Evolutionary conservation across 53 echinoderm and acorn worm species (phyloP), one percentile per base, ranked within the genome.

Genomic region (Zoroaster sp.): DNA sequence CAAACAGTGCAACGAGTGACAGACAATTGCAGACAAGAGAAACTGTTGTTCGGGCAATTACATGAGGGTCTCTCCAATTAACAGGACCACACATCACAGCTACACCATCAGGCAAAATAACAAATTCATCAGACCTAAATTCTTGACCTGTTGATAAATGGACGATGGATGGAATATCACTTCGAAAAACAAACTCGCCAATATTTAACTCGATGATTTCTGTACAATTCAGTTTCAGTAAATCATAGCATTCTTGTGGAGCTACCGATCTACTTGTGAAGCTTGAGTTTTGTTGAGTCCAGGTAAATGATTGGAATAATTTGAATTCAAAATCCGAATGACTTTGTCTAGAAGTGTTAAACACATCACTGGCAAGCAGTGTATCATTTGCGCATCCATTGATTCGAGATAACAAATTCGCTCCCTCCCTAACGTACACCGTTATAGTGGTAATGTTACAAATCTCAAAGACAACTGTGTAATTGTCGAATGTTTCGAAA

Each of bases 1-100:
- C 79, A 15, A 91, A 1, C 6, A 95, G 72, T 36, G 71, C 91
- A 11, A 91, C 35, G 13, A 95, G 34, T 15, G 95, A 93, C 46
- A 88, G 47, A 18, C 36, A 78, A 3, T 78, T 89, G 14, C 91
- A 89, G 20, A 80, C 43, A 0, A 23, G 14, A 36, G 51, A 51
- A 13, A 89, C 37, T 11, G 63, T 23, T 11, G 23, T 18, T 14
- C 66, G 7, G 0, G 41, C 67, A 32, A 82, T 28, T 18, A 5
- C 41, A 33, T 68, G 39, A 0, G 68, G 67, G 32, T 82, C 82
- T 30, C 42, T 67, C 34, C 33, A 68, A 31, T 30, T 11, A 31
- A 82, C 67, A 5, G 82, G 68, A 5, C 82, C 82, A 37, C 82
- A 82, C 31, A 82, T 66, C 0, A 17, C 82, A 68, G 82, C 68